Evolutionary conservation across 1,140 invertebrate species (phyloP).

Genomic region (Drosophila setifemur): DNA sequence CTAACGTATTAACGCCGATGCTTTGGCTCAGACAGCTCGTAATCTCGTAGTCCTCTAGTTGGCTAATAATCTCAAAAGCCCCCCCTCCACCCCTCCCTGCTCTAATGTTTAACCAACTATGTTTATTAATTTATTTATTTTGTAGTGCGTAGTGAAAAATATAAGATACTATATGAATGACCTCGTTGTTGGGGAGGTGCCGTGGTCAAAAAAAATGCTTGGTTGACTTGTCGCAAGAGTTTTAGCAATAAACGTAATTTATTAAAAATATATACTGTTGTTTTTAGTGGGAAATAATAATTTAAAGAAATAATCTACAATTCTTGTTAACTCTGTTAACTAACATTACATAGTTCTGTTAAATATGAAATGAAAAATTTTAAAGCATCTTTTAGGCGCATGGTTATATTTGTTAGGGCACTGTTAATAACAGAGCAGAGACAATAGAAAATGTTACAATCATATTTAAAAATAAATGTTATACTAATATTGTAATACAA

Average conservation of each 20-base stretch:
- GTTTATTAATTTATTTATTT: conserved; percentile 74
- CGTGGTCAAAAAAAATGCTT: conserved; percentile 25
- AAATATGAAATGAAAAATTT: not conserved
- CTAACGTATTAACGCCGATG: conserved; percentile 62
- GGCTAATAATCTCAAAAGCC: conserved; percentile 43
- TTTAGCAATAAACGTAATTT: conserved; percentile 70
- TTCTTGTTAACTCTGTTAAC: not conserved
- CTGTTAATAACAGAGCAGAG: no score
- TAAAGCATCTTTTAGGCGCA: conserved; percentile 44
- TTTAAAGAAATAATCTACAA: not conserved
- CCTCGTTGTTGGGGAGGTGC: conserved; percentile 23
- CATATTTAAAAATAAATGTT: no score
- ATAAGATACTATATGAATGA: conserved; percentile 4
- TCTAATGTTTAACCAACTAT: conserved; percentile 60
- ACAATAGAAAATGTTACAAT: no score
- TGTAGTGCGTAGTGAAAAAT: conserved; percentile 53
- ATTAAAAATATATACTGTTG: conserved; percentile 15
- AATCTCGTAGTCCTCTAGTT: conserved; percentile 52
- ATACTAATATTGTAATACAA: no score
- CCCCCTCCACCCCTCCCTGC: not conserved
- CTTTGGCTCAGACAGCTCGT: conserved; percentile 34
- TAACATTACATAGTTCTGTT: no score
- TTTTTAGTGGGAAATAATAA: not conserved
- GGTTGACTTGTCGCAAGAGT: conserved; percentile 31
- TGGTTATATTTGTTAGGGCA: not conserved